These are phyloP conservation scores for Drosophila paulistorum DNA, from an alignment of 1,140 invertebrate genomes.

Conservation along the genomic window DNA sequence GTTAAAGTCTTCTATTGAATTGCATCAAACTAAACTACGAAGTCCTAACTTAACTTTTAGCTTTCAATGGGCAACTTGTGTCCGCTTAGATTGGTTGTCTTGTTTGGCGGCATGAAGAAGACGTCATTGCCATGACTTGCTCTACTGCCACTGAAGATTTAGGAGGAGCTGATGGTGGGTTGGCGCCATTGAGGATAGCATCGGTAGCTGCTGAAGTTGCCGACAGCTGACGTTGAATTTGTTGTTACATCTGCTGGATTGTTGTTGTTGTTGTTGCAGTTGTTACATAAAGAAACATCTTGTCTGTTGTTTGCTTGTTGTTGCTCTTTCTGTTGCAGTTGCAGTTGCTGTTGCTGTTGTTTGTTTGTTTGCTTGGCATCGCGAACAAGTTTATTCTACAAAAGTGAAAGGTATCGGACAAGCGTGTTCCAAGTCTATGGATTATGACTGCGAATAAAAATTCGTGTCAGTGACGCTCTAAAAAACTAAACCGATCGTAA, in stretches of 20 bases:
- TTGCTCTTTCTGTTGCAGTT: no score
- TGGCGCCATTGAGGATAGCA: slow-evolving; percentile 20
- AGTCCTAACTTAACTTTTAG: background rate
- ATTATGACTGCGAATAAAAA: slow-evolving; percentile 38
- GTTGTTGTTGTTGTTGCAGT: slow-evolving; percentile 31
- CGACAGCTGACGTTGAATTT: slow-evolving; percentile 62
- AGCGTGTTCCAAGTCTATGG: slow-evolving; percentile 28
- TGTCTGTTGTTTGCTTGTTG: slow-evolving; percentile 34
- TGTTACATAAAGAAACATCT: slow-evolving; percentile 74
- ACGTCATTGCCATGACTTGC: slow-evolving; percentile 56
- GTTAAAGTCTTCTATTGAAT: background rate
- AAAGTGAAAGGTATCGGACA: slow-evolving; percentile 72
- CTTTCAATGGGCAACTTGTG: slow-evolving; percentile 3
- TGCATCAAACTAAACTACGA: background rate
- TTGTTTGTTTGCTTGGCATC: slow-evolving; percentile 37
- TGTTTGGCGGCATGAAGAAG: slow-evolving; percentile 1
- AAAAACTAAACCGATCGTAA: slow-evolving; percentile 43
- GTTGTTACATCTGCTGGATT: slow-evolving; percentile 61
- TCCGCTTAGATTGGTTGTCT: slow-evolving; percentile 7
- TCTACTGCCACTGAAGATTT: slow-evolving; percentile 17
- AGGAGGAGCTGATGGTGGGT: background rate
- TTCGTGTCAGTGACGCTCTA: slow-evolving; percentile 75
- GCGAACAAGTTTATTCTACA: slow-evolving; percentile 78
- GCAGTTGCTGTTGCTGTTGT: background rate
- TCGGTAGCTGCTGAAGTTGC: slow-evolving; percentile 44